phyloP scores from a whole-genome alignment of 1,140 invertebrate genomes.

The Psix sp. region DNA sequence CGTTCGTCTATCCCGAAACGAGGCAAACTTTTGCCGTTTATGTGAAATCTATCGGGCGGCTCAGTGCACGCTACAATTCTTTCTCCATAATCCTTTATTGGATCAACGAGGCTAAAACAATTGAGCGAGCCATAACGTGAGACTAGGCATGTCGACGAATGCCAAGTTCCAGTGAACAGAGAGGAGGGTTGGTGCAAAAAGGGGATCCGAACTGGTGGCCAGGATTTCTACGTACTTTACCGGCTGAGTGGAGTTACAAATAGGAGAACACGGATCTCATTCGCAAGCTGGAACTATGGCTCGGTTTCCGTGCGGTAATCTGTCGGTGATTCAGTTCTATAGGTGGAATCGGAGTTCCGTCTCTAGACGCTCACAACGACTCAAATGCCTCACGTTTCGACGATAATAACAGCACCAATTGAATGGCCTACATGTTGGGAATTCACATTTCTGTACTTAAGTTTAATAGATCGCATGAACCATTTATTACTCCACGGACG shows the following conservation, averaged over 20 bases:
- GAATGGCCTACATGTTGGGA: constrained; percentile 65
- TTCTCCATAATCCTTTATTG: constrained; percentile 76
- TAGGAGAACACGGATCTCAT: constrained; percentile 74
- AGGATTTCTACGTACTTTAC: constrained; percentile 74
- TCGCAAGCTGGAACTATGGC: constrained; percentile 66
- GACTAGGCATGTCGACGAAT: constrained; percentile 51
- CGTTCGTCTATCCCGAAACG: constrained; percentile 13
- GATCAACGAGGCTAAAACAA: constrained; percentile 76
- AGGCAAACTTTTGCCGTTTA: constrained; percentile 68
- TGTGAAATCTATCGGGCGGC: constrained; percentile 64
- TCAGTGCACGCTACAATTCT: constrained; percentile 71
- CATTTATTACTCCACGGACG: constrained; percentile 8
- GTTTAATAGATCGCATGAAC: constrained; percentile 41
- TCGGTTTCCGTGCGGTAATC: constrained; percentile 61
- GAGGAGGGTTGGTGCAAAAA: constrained; percentile 15
- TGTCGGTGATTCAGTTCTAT: constrained; percentile 64
- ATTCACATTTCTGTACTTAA: constrained; percentile 51
- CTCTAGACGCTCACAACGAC: constrained; percentile 34
- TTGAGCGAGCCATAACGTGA: constrained; percentile 70
- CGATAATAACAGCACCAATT: constrained; percentile 58
- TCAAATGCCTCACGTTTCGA: constrained; percentile 60
- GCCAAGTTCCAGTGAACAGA: constrained; percentile 31
- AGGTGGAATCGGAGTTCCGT: constrained; percentile 30
- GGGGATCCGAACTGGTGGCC: constrained; percentile 36
- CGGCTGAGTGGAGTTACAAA: constrained; percentile 75